Base-by-base conservation (phyloP, 2,888 invertebrate genomes). In the Aphodius granarius region DNA sequence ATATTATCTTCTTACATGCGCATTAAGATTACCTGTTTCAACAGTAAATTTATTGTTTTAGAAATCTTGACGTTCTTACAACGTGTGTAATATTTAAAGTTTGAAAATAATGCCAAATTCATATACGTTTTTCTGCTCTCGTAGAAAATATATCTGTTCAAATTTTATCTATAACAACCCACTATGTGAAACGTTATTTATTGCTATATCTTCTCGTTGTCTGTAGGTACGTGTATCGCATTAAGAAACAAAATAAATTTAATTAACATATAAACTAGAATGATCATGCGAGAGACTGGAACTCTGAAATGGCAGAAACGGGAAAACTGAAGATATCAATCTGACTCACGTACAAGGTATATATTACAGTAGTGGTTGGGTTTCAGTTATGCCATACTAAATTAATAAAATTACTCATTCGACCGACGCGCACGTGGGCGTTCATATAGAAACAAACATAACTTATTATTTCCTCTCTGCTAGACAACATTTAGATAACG, bases 341-440 rank as follows among this genome's bases (percentile, higher is more conserved):
- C 68, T 68, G 13, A 21, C 68, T 68, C 68, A 68, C 68, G 68
- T 68, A 21, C 68, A n/a, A 68, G 68, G 20, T 68, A 68, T 68
- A 21, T 22, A 68, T 68, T 68, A 68, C 68, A 68, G 20, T 68
- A 68, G 68, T 20, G 19, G 16, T 20, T 13, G 66, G 20, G 66
- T 16, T 68, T 68, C 68, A 21, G 68, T 68, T 68, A 68, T 68
- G 68, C 68, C 68, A 68, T 21, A 21, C 22, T 68, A 68, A 68
- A 68, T 68, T 68, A 68, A 68, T 68, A 20, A 68, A 68, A 68
- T 68, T 21, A 68, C 20, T 68, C 22, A 21, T 68, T 20, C 68
- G 68, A 68, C 68, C 22, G 68, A 68, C 21, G 68, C 21, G 68
- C n/a, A 20, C n/a, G 68, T 68, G 68, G 68, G 68, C 20, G 68